Conservation (phyloP, 1,140 invertebrate genomes). For the Neodiprion virginianus region DNA sequence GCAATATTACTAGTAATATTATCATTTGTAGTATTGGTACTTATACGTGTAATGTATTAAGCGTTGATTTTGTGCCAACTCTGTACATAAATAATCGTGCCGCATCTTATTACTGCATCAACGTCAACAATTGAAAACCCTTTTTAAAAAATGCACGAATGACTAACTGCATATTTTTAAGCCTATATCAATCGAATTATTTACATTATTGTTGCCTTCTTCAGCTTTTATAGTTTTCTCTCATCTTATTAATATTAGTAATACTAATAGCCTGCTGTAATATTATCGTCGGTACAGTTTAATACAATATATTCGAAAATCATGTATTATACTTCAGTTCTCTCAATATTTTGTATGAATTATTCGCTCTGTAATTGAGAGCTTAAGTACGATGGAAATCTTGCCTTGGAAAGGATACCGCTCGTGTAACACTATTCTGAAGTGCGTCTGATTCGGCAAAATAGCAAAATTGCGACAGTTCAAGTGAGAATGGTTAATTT, state of each 20-base stretch:
- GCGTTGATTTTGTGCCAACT: constrained; percentile 34
- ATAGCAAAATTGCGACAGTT: too few relatives aligned
- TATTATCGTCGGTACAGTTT: constrained; percentile 22
- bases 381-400: too few relatives aligned
- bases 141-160: constrained; percentile 32
- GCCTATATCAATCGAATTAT: constrained; percentile 25
- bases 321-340: constrained; percentile 4
- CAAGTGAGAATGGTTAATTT: too few relatives aligned
- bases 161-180: constrained; percentile 37
- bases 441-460: too few relatives aligned
- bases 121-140: neutral
- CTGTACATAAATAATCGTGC: constrained; percentile 33
- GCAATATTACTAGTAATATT: neutral
- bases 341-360: neutral
- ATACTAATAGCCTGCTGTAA: constrained; percentile 18
- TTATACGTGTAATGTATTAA: neutral
- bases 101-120: constrained; percentile 13
- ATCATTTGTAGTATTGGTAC: too few relatives aligned
- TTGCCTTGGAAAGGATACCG: too few relatives aligned
- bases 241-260: constrained; percentile 7
- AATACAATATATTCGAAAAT: constrained; percentile 20
- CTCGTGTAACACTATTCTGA: too few relatives aligned
- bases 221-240: neutral
- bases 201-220: constrained; percentile 14
- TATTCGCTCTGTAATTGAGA: too few relatives aligned